Percentiles rank a stretch among this genome's conserved stretches.
Evolutionary conservation across 2,888 invertebrate genomes (phyloP).

Genomic region (Synanthedon andrenaeformis): DNA sequence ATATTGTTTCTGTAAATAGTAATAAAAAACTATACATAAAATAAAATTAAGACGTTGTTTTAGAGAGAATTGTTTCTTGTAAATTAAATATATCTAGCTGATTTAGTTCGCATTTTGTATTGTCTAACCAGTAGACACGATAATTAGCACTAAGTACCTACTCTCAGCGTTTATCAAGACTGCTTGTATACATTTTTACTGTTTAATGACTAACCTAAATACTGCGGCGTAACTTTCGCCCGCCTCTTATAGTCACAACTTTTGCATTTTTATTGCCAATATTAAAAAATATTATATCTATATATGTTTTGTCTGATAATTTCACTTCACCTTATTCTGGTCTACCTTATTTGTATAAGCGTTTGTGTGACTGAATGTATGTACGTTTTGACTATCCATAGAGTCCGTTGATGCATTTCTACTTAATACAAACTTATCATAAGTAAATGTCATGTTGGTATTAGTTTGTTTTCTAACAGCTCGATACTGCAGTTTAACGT

Average conservation of each 20-base stretch:
- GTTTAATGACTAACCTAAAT: constrained; percentile 48
- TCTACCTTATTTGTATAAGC: constrained; percentile 40
- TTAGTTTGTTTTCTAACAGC: too few relatives aligned
- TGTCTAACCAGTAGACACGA: constrained; percentile 42
- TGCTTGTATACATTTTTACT: constrained; percentile 66
- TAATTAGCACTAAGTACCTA: constrained; percentile 65
- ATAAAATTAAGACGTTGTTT: constrained; percentile 50
- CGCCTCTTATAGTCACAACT: constrained; percentile 62
- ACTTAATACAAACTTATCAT: constrained; percentile 12
- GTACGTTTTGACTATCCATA: constrained; percentile 10
- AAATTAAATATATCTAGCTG: constrained; percentile 61
- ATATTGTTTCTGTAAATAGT: constrained; percentile 64
- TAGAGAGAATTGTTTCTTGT: constrained; percentile 64
- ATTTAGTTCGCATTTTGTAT: constrained; percentile 70
- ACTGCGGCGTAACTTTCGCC: constrained; percentile 28
- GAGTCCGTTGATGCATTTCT: constrained; percentile 21
- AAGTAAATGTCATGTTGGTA: too few relatives aligned
- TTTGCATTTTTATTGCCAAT: constrained; percentile 66
- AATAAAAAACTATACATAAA: constrained; percentile 47
- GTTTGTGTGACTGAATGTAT: constrained; percentile 6
- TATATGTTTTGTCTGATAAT: constrained; percentile 37
- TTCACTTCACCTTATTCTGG: constrained; percentile 38
- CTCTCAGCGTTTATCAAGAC: constrained; percentile 69
- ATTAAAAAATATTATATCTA: constrained; percentile 38
- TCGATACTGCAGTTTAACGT: too few relatives aligned